Base-by-base conservation (phyloP, 2,113 vertebrate species). In the Mohoua ochrocephala region DNA sequence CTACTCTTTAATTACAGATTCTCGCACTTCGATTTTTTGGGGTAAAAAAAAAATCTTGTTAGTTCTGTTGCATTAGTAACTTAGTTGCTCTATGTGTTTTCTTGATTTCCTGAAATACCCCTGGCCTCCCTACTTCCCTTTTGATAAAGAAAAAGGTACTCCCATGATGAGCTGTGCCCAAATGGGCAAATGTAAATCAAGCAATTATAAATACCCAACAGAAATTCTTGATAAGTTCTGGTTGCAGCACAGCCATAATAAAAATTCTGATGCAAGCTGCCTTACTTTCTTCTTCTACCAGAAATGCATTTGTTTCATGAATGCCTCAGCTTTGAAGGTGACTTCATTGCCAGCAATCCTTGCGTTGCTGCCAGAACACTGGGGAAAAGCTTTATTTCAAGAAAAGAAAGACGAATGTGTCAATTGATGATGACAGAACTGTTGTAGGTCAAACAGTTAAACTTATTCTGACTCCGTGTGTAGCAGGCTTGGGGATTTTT, bases 371-470 rank as follows among this genome's bases (percentile, higher is more conserved):
- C 82, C 88, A 94, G 74, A 95, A 79, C 83, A 83, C 85, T 33
- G 47, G 65, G 78, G 75, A 88, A 94, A 94, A 88, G 67, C 82
- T 80, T 95, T 83, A 83, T 80, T 95, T 79, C 90, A 82, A 74
- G 85, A 60, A 87, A 93, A 87, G 74, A 94, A 91, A 84, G 65
- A 91, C 56, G 6, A 87, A 90, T 0, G 0, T 90, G 78, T 52
- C 90, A 95, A 80, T 11, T 95, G 74, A 94, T 44, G 64, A 83
- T 86, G 91, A 87, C 79, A 92, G 85, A 94, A 79, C 31, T 57
- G 57, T 88, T 96, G 92, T 83, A 95, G 75, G 93, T 95, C 90
- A 94, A 87, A 84, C 57, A 82, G 90, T 87, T 89, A 94, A 97
- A 87, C 60, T 79, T 89, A 75, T 67, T 87, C 47, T 78, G 69